phyloP scores from a whole-genome alignment of 2,888 invertebrate species.

The Xanthia icteritia region DNA sequence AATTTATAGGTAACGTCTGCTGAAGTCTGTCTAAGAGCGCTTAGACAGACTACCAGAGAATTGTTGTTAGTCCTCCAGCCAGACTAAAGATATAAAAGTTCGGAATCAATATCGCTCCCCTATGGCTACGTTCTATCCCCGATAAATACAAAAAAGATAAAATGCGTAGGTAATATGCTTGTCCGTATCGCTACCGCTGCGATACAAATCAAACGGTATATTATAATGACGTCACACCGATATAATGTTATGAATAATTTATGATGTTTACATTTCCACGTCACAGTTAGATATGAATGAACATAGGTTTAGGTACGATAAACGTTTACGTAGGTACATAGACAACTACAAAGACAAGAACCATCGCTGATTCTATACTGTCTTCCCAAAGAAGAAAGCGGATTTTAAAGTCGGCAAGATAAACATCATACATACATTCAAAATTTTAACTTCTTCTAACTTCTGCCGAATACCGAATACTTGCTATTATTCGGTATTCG shows the following conservation, averaged over 20 bases:
- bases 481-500: no score
- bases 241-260: slow-evolving; percentile 1
- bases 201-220: slow-evolving; percentile 1
- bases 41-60: not conserved
- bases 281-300: slow-evolving; percentile 33
- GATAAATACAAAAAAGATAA: not conserved
- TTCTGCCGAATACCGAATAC: no score
- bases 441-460: no score
- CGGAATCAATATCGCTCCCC: no score
- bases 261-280: slow-evolving; percentile 14
- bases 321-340: not conserved
- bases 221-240: not conserved
- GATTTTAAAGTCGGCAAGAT: not conserved
- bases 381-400: not conserved
- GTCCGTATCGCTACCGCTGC: not conserved
- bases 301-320: not conserved
- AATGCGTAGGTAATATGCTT: not conserved
- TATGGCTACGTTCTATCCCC: no score
- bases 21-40: no score
- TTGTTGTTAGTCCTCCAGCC: not conserved
- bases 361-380: not conserved
- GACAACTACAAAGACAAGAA: no score
- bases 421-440: no score
- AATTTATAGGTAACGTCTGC: no score
- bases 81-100: not conserved